Conservation (phyloP, 2,888 invertebrate genomes). For the Leptinotarsa haldemani region DNA sequence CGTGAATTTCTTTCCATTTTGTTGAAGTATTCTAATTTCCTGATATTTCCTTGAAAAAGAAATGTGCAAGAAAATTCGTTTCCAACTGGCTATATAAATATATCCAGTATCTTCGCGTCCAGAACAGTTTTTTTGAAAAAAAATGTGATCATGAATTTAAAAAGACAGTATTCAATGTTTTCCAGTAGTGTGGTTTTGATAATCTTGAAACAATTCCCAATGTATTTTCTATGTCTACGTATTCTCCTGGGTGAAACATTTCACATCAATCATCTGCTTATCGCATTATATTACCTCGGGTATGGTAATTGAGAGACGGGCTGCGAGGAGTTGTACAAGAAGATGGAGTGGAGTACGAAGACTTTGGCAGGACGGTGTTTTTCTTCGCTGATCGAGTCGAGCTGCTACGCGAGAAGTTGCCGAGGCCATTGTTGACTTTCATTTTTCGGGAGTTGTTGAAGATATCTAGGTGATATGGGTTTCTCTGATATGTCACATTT, state of each 20-base stretch:
- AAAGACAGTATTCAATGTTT: no score
- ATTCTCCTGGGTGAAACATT: neutral
- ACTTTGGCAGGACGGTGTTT: conserved; percentile 54
- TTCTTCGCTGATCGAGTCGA: conserved; percentile 57
- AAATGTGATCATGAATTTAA: no score
- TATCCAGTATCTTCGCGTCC: no score
- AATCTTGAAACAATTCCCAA: neutral
- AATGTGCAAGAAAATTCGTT: no score
- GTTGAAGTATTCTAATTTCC: no score
- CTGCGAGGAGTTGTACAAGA: conserved; percentile 56
- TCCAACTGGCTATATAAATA: no score
- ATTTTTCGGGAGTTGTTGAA: conserved; percentile 32
- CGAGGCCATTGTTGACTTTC: conserved; percentile 51
- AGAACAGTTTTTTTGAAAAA: no score
- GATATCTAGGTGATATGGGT: conserved; percentile 31
- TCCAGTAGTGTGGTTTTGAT: no score
- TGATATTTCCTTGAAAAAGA: no score
- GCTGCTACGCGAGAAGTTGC: conserved; percentile 58
- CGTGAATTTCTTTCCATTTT: no score
- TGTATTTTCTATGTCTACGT: neutral
- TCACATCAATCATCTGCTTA: neutral
- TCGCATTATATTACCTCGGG: conserved; percentile 27
- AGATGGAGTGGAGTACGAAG: conserved; percentile 60
- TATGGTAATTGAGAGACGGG: conserved; percentile 55
- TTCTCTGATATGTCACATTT: conserved; percentile 35